Conservation (phyloP, 2,888 invertebrate genomes). For the Temnothorax rugatulus region DNA sequence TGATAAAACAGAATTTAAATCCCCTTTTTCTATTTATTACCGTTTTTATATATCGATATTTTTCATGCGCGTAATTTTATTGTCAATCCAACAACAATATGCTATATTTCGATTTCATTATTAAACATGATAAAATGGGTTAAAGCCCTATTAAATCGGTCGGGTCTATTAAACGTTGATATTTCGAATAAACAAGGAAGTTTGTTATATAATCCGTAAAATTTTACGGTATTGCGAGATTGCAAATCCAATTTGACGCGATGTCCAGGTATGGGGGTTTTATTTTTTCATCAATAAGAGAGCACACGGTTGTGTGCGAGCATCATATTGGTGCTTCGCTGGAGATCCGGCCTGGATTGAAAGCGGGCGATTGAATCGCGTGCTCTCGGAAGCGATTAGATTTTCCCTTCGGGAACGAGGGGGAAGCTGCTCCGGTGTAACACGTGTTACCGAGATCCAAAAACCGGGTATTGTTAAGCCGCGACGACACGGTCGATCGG, state of each 20-base stretch:
- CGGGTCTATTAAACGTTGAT: slow-evolving; percentile 31
- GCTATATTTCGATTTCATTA: slow-evolving; percentile 1
- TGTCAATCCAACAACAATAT: background rate
- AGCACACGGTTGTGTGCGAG: slow-evolving; percentile 21
- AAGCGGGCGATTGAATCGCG: slow-evolving; percentile 48
- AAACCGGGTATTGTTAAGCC: slow-evolving; percentile 50
- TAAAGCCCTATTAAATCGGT: slow-evolving; percentile 16
- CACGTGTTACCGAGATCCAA: slow-evolving; percentile 40
- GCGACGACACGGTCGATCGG: slow-evolving; percentile 30
- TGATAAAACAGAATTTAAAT: slow-evolving; percentile 2
- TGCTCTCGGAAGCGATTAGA: slow-evolving; percentile 39
- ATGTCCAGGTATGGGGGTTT: slow-evolving; percentile 30
- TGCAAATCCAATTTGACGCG: slow-evolving; percentile 42
- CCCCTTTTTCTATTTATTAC: background rate
- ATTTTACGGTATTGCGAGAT: slow-evolving; percentile 37
- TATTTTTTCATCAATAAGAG: slow-evolving; percentile 49
- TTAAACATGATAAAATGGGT: slow-evolving; percentile 23
- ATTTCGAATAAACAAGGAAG: slow-evolving; percentile 41
- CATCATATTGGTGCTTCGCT: slow-evolving; percentile 34
- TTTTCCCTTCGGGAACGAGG: slow-evolving; percentile 34
- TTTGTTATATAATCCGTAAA: slow-evolving; percentile 15
- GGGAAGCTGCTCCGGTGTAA: background rate
- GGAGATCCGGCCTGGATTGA: slow-evolving; percentile 37
- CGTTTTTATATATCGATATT: background rate
- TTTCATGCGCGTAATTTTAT: slow-evolving; percentile 2